Percentiles rank a stretch among this genome's conserved stretches.
Conservation (phyloP, 2,797 vertebrate species). For the Spondyliosoma cantharus region DNA sequence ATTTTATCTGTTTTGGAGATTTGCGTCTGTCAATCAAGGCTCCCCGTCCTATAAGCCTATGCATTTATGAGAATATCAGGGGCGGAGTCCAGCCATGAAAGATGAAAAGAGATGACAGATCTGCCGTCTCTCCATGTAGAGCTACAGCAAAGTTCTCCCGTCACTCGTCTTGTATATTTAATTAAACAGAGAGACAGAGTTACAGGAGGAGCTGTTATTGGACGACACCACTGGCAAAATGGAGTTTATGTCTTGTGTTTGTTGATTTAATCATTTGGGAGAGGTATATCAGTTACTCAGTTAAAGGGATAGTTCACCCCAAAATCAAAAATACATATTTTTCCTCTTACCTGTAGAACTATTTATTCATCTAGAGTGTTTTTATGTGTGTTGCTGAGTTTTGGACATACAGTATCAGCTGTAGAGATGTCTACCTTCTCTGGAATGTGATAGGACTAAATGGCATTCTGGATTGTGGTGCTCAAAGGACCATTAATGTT, state of each 20-base stretch:
- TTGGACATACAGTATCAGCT: too few species aligned
- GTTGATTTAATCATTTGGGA: not conserved
- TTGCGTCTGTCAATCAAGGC: constrained; percentile 65
- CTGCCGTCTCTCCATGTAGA: not conserved
- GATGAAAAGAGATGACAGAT: constrained; percentile 3
- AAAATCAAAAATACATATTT: too few species aligned
- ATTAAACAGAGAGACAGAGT: not conserved
- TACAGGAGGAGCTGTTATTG: not conserved
- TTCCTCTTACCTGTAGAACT: too few species aligned
- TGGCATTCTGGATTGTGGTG: too few species aligned
- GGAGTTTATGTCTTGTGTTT: constrained; percentile 10
- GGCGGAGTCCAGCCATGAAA: not conserved
- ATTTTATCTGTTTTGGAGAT: constrained; percentile 91
- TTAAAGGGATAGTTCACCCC: too few species aligned
- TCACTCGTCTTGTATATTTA: not conserved
- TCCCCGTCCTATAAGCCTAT: constrained; percentile 81
- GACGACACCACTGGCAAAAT: constrained; percentile 1
- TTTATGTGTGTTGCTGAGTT: too few species aligned
- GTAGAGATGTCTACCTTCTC: too few species aligned
- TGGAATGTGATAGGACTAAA: too few species aligned
- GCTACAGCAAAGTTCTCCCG: not conserved
- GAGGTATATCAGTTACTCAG: not conserved
- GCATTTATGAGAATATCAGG: constrained; percentile 76
- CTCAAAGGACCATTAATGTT: too few species aligned
- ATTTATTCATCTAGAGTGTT: too few species aligned